Evolutionary conservation across 2,113 vertebrate species (phyloP).

Genomic region (Glaucomys volans): DNA sequence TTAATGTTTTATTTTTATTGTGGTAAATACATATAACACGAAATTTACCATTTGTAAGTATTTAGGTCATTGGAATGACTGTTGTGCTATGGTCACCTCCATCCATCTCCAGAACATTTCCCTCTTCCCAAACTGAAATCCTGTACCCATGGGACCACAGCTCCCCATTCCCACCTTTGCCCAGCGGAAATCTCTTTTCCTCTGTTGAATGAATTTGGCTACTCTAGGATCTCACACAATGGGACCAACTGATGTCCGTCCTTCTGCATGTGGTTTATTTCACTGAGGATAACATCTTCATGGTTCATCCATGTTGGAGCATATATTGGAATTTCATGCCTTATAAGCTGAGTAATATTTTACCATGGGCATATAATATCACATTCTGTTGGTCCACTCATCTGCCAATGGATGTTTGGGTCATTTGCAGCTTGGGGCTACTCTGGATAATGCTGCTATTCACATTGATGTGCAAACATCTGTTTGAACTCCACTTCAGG

Average conservation of each 20-base stretch:
- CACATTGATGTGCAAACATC: accelerated
- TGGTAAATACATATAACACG: background rate
- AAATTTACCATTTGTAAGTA: background rate
- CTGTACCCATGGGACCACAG: too few relatives aligned
- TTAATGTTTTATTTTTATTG: background rate
- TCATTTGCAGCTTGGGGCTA: background rate
- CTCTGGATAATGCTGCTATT: background rate
- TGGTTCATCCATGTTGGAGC: too few relatives aligned
- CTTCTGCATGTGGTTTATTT: background rate
- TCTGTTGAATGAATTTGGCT: too few relatives aligned
- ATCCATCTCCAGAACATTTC: background rate
- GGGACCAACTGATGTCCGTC: accelerated
- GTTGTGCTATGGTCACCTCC: background rate
- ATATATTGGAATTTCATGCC: background rate
- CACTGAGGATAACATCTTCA: background rate
- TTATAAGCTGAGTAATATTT: background rate
- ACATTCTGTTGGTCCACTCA: background rate
- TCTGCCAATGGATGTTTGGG: background rate
- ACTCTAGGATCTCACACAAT: accelerated
- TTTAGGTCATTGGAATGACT: background rate
- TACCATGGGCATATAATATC: too few relatives aligned
- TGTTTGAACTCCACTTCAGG: background rate
- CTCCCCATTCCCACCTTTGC: accelerated
- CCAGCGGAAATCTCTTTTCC: background rate
- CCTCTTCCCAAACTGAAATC: background rate